These are phyloP conservation scores for Neodontobutis hainanensis DNA, from an alignment of 2,113 vertebrate species.

Conservation along the genomic window DNA sequence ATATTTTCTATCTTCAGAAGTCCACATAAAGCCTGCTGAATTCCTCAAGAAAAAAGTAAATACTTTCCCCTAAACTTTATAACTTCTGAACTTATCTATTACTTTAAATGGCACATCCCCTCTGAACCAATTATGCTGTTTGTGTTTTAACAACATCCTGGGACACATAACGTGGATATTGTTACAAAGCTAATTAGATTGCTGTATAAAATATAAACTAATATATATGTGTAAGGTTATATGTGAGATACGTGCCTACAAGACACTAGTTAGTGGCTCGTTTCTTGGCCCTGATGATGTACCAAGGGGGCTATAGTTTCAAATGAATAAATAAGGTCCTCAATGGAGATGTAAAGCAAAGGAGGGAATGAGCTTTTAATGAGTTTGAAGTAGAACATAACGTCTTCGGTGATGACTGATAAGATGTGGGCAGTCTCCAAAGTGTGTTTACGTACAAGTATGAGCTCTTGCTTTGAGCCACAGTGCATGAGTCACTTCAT, in stretches of 20 bases:
- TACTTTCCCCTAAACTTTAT: neutral
- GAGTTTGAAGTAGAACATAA: slow-evolving; percentile 37
- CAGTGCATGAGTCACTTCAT: neutral
- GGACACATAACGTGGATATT: neutral
- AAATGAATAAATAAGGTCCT: slow-evolving; percentile 36
- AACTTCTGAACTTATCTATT: neutral
- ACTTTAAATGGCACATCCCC: neutral
- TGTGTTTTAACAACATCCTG: neutral
- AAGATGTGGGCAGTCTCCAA: slow-evolving; percentile 23
- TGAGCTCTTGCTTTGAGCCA: slow-evolving; percentile 6
- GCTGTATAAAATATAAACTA: neutral
- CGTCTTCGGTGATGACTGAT: slow-evolving; percentile 40
- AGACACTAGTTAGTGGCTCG: slow-evolving; percentile 7
- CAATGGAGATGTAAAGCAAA: slow-evolving; percentile 30
- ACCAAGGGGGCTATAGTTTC: slow-evolving; percentile 33
- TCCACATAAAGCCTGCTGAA: too few relatives aligned
- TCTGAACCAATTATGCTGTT: neutral
- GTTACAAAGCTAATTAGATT: neutral
- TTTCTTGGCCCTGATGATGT: slow-evolving; percentile 5
- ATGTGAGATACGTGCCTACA: neutral
- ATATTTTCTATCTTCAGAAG: too few relatives aligned
- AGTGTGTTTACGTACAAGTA: slow-evolving; percentile 18
- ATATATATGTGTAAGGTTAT: neutral
- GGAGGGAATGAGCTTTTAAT: slow-evolving; percentile 44
- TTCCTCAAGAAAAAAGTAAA: neutral